Conservation (phyloP, 2,888 invertebrate species). For the Meta bourneti region DNA sequence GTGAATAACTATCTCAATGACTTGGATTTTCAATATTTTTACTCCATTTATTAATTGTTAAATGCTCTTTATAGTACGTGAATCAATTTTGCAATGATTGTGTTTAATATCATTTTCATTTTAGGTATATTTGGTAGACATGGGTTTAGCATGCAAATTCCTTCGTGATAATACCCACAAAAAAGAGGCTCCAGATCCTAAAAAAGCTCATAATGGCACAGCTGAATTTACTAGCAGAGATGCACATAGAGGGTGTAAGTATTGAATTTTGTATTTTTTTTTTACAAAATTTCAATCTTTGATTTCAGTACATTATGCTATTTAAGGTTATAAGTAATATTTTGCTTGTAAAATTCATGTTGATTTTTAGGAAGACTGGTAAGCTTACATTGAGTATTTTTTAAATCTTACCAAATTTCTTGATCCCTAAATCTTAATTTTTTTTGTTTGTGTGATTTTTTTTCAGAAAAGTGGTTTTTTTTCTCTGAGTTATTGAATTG, state of each 20-base stretch:
- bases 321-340: background rate
- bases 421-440: background rate
- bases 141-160: slow-evolving; percentile 72
- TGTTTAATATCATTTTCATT: background rate
- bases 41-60: background rate
- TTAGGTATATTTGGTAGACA: slow-evolving; percentile 78
- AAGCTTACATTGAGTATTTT: background rate
- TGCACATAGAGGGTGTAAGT: slow-evolving; percentile 78
- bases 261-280: background rate
- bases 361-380: background rate
- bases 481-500: no score
- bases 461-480: no score
- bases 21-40: background rate
- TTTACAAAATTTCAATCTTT: background rate
- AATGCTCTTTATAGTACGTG: background rate
- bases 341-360: background rate
- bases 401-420: background rate
- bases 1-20: background rate
- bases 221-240: slow-evolving; percentile 95
- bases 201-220: slow-evolving; percentile 97
- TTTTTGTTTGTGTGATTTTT: no score
- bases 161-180: slow-evolving; percentile 84
- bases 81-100: background rate
- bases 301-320: background rate
- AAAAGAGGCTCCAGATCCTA: slow-evolving; percentile 90